Evolutionary conservation across 2,797 vertebrate genomes (phyloP).

Genomic region (Benthosema pterotum): DNA sequence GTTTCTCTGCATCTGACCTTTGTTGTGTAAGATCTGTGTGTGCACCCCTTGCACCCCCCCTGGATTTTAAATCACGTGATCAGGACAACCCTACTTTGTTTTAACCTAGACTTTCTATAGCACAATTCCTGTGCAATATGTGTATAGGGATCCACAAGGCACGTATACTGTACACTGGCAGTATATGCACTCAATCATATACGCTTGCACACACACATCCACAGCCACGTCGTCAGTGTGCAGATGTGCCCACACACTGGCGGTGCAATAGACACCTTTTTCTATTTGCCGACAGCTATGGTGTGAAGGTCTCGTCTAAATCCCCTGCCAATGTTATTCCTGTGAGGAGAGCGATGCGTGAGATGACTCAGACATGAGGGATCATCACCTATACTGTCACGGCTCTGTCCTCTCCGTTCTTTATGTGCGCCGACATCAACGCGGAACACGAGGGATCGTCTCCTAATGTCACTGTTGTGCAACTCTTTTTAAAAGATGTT

Average conservation of each 20-base stretch:
- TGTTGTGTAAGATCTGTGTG: too few relatives aligned
- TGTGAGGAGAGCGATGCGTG: slow-evolving; percentile 54
- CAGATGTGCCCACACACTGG: slow-evolving; percentile 20
- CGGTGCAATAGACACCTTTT: slow-evolving; percentile 40
- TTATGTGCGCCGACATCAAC: slow-evolving; percentile 56
- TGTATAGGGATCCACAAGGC: too few relatives aligned
- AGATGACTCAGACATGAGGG: slow-evolving; percentile 65
- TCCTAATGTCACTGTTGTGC: too few relatives aligned
- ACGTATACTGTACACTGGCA: too few relatives aligned
- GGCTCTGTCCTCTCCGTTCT: slow-evolving; percentile 31
- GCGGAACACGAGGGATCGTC: not conserved
- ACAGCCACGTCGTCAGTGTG: slow-evolving; percentile 2
- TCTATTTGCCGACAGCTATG: slow-evolving; percentile 54
- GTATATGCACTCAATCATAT: slow-evolving; percentile 1
- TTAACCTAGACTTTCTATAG: too few relatives aligned
- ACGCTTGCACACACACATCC: not conserved
- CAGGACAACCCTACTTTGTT: too few relatives aligned
- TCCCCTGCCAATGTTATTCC: slow-evolving; percentile 68
- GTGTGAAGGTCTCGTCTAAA: slow-evolving; percentile 69
- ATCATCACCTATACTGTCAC: slow-evolving; percentile 66
- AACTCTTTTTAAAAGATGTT: too few relatives aligned
- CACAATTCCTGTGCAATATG: too few relatives aligned
- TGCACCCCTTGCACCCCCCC: too few relatives aligned
- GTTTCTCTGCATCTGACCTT: too few relatives aligned
- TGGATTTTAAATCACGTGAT: too few relatives aligned